phyloP scores from a whole-genome alignment of 2,888 invertebrate genomes.

The Aromia moschata region DNA sequence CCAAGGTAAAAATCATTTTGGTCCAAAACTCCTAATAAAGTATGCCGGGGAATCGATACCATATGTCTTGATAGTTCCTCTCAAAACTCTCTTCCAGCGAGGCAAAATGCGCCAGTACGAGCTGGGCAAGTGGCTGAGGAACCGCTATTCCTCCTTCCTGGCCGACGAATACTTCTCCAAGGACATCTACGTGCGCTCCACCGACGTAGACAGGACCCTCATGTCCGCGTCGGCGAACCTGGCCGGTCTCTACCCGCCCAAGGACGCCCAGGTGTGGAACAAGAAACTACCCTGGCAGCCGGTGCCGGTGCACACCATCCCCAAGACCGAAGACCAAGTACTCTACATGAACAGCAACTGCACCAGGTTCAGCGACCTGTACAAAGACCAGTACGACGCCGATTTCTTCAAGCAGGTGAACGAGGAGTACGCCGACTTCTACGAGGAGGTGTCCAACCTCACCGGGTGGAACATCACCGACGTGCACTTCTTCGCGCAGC shows the following conservation, averaged over 20 bases:
- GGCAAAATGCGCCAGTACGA: conserved; percentile 65
- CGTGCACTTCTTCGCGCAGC: conserved; percentile 17
- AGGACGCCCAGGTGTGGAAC: conserved; percentile 68
- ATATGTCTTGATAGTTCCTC: too few species aligned
- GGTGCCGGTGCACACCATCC: conserved; percentile 72
- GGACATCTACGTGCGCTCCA: conserved; percentile 72
- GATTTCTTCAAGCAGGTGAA: conserved; percentile 9
- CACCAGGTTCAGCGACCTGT: conserved; percentile 66
- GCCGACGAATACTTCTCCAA: conserved; percentile 65
- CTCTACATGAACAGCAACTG: conserved; percentile 63
- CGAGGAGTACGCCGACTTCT: conserved; percentile 11
- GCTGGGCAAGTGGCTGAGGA: conserved; percentile 76
- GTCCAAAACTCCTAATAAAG: too few species aligned
- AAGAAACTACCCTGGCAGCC: conserved; percentile 69
- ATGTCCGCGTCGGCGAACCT: conserved; percentile 86
- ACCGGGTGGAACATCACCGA: conserved; percentile 17
- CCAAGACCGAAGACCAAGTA: conserved; percentile 51
- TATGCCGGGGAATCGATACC: too few species aligned
- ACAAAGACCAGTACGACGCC: conserved; percentile 6
- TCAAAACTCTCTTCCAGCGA: not conserved
- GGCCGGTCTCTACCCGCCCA: conserved; percentile 78
- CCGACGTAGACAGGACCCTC: conserved; percentile 87
- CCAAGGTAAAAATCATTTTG: too few species aligned
- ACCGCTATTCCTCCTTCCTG: conserved; percentile 73
- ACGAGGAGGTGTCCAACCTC: conserved; percentile 11